Conservation (phyloP, 1,140 invertebrate species). For the Calliphora vicina region DNA sequence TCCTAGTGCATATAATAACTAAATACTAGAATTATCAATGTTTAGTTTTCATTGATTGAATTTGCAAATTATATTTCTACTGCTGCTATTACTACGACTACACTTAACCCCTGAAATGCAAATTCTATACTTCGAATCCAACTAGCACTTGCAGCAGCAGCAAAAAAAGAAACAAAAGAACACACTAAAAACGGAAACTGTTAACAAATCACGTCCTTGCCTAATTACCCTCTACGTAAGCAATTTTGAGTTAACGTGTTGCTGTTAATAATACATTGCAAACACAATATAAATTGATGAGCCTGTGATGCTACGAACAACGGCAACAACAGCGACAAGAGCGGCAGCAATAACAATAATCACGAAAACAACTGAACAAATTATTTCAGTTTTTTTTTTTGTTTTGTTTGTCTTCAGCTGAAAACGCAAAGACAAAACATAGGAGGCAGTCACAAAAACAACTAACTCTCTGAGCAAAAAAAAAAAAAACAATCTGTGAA, state of each 20-base stretch:
- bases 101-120: too few relatives aligned
- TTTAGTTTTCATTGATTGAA: too few relatives aligned
- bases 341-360: not conserved
- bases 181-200: conserved; percentile 18
- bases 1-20: too few relatives aligned
- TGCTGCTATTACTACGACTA: too few relatives aligned
- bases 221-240: conserved; percentile 21
- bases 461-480: not conserved
- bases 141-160: too few relatives aligned
- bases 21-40: too few relatives aligned
- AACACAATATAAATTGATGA: conserved; percentile 25
- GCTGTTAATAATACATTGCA: conserved; percentile 30
- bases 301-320: not conserved
- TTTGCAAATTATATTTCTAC: too few relatives aligned
- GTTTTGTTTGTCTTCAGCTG: too few relatives aligned
- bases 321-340: not conserved
- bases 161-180: too few relatives aligned
- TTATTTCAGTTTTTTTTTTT: not conserved
- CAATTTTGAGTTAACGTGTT: conserved; percentile 17
- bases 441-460: not conserved
- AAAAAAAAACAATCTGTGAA: not conserved
- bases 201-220: conserved; percentile 30
- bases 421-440: not conserved
- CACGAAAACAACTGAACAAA: not conserved
- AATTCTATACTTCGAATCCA: too few relatives aligned